These are phyloP conservation scores for Umimayanthus chanpuru DNA, from an alignment of 92 coral and sea anemone species.

Conservation along the genomic window DNA sequence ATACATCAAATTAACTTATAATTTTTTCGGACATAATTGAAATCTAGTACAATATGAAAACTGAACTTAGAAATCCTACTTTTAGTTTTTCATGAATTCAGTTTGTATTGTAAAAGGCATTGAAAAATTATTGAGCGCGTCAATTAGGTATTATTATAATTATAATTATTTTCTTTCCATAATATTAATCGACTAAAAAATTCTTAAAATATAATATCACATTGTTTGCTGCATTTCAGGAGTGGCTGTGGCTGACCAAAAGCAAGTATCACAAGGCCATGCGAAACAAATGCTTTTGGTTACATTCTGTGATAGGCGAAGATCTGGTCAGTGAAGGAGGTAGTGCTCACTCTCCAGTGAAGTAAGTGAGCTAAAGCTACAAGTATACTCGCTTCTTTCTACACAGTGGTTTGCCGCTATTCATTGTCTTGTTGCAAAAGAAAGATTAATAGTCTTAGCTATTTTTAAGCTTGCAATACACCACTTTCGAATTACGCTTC, in stretches of 20 bases:
- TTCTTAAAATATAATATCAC: not conserved
- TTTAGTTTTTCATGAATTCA: too few species aligned
- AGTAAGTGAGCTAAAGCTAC: not conserved
- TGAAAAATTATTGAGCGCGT: too few species aligned
- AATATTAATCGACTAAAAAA: not conserved
- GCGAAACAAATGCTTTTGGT: slow-evolving; percentile 39
- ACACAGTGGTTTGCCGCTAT: not conserved
- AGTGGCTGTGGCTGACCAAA: slow-evolving; percentile 68
- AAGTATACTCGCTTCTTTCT: not conserved
- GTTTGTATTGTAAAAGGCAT: too few species aligned
- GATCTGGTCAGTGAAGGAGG: not conserved
- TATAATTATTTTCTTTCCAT: not conserved
- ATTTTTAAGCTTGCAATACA: too few species aligned
- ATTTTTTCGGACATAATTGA: not conserved
- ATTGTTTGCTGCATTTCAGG: slow-evolving; percentile 41
- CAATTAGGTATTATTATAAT: too few species aligned
- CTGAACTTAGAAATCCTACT: too few species aligned
- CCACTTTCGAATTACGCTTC: too few species aligned
- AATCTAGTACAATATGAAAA: not conserved
- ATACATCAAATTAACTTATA: not conserved
- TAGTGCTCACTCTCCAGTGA: not conserved
- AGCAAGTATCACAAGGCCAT: slow-evolving; percentile 56
- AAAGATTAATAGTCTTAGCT: not conserved
- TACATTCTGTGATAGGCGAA: slow-evolving; percentile 22
- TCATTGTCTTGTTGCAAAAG: not conserved